Base-by-base conservation (phyloP, 2,113 vertebrate genomes). In the Benitochromis conjunctus region DNA sequence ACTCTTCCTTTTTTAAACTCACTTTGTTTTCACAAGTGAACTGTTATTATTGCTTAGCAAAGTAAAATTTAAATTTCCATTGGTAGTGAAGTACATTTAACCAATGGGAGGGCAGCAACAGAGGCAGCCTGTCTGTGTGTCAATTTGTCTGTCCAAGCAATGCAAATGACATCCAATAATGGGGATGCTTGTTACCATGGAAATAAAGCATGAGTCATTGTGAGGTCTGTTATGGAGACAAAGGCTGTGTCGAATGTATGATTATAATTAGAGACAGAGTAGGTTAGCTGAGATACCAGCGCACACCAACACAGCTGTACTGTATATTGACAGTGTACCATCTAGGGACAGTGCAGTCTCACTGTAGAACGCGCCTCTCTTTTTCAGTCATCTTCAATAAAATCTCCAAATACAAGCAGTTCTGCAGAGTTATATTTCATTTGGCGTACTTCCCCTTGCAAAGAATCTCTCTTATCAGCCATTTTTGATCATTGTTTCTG, bases 201-300 rank as follows among this genome's bases (percentile, higher is more conserved):
- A 51, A n/a, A 92, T 66, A 48, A 38, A 18, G 64, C 5, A 43
- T 92, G 89, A 93, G 83, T 92, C 91, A 94, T 48, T 48, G 58
- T 58, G 21, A 81, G 58, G 66, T 85, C 89, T 11, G 16, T 87
- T 85, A 21, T 4, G 26, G 81, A 80, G 83, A 92, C 85, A 92
- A 92, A 91, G 29, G 66, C 57, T 71, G 69, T 54, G 77, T 84
- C 8, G 29, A 82, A 84, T 43, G 18, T 90, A 56, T 86, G 58
- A 87, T 86, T 84, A 66, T 82, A 76, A 86, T 86, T 64, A 83
- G 46, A 88, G 83, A 79, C 62, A 12, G 82, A 86, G 78, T 54
- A 55, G 29, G 64, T 81, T 86, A 56, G 82, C 86, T 56, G 60
- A 62, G 79, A 87, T 90, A 88, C 78, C 51, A 69, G 80, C 83